Evolutionary conservation across 2,797 vertebrate species (phyloP), one percentile per base, ranked within the genome.

Genomic region (Myotis vivesi): DNA sequence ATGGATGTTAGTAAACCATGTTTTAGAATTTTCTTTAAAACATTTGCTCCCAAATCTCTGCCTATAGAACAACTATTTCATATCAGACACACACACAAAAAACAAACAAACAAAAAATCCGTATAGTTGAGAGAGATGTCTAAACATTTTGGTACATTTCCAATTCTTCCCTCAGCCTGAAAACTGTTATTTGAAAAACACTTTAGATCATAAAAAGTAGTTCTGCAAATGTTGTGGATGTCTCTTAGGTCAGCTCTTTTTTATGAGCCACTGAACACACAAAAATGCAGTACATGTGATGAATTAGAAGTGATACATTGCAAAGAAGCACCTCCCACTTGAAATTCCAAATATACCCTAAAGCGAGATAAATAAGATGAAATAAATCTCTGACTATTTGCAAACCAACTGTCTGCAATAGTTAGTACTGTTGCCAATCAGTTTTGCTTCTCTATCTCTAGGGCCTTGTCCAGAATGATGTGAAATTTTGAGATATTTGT

Each of bases 371-470:
- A 96, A 95, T 73, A 95, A 38, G 38, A 87, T 59, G 22, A n/a
- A 87, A 62, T 85, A 95, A 97, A 97, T 96, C 87, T 95, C 81
- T 84, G 80, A 25, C 84, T 97, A 46, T 94, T 98, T 97, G 94
- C 93, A 94, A 97, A 72, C n/a, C 77, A 90, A 94, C 87, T 95
- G 13, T 92, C 97, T 95, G 19, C 79, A 95, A 46, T 19, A 51
- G 81, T 95, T 94, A 83, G 44, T 64, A 66, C n/a, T 57, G 30
- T 46, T 87, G 93, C 69, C 85, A 95, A 87, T 85, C 49, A 46
- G 25, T 77, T 94, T 96, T 96, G 86, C 49, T 95, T 69, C 57
- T 57, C 38, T 97, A 10, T 96, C 68, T 94, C 72, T 95, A 85
- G 57, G 87, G 73, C n/a, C 75, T 94, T 96, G 86, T 89, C 73